Evolutionary conservation across 1,140 invertebrate species (phyloP).

Genomic region (Pinna nobilis): DNA sequence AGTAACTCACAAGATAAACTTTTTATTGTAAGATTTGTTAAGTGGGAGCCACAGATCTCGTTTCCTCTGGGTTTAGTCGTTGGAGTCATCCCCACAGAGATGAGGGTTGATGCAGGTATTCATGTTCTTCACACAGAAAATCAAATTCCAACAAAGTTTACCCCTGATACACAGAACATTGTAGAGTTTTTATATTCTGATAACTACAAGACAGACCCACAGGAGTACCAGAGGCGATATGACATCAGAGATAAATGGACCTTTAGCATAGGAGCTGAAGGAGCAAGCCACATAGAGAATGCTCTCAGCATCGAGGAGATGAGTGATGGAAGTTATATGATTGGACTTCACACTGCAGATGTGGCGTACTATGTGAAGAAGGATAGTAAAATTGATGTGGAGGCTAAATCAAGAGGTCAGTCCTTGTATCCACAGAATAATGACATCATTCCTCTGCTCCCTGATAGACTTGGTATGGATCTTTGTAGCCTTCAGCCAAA

Average conservation of each 20-base stretch:
- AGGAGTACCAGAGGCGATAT: conserved; percentile 80
- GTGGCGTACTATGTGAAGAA: conserved; percentile 67
- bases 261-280: conserved; percentile 96
- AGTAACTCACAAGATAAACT: conserved; percentile 48
- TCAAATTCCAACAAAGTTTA: conserved; percentile 48
- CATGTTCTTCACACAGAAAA: conserved; percentile 61
- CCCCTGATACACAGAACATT: conserved; percentile 36
- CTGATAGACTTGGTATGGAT: conserved; percentile 68
- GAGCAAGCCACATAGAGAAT: conserved; percentile 98
- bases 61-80: conserved; percentile 66
- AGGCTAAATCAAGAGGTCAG: conserved; percentile 59
- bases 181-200: conserved; percentile 33
- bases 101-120: conserved; percentile 51
- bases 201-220: conserved; percentile 39
- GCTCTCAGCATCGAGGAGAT: conserved; percentile 84
- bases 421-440: conserved; percentile 55
- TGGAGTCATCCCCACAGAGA: conserved; percentile 53
- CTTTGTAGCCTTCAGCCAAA: conserved; percentile 72
- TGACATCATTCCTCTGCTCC: conserved; percentile 72
- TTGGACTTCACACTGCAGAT: conserved; percentile 72
- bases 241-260: conserved; percentile 78
- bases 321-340: conserved; percentile 54
- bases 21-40: conserved; percentile 68
- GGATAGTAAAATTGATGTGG: conserved; percentile 62
- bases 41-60: conserved; percentile 58